Evolutionary conservation across 2,113 vertebrate species (phyloP).

Genomic region (Penelope pileata): DNA sequence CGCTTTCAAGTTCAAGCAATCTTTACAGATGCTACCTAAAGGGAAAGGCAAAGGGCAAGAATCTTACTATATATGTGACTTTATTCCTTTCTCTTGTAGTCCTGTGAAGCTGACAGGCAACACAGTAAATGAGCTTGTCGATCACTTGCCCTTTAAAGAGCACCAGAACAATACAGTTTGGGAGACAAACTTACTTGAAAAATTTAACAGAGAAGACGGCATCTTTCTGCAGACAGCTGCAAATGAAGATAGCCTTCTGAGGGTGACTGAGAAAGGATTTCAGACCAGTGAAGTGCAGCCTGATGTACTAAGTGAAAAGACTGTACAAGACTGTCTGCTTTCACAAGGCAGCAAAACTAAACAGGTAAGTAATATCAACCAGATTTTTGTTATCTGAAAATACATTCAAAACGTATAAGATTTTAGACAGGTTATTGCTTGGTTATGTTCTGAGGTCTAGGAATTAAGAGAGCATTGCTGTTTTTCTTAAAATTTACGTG

Average conservation of each 20-base stretch:
- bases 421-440: not conserved
- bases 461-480: not conserved
- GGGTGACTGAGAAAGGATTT: conserved; percentile 16
- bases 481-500: not conserved
- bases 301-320: conserved; percentile 33
- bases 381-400: not conserved
- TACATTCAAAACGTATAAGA: not conserved
- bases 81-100: conserved; percentile 52
- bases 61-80: not conserved
- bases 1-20: not conserved
- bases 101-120: conserved; percentile 35
- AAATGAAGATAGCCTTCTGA: not conserved
- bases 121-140: conserved; percentile 45
- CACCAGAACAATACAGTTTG: not conserved
- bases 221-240: not conserved
- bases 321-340: not conserved
- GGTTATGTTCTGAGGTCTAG: not conserved
- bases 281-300: conserved; percentile 51
- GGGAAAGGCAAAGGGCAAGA: not conserved
- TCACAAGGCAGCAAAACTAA: conserved; percentile 43
- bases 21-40: not conserved
- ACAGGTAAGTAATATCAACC: conserved; percentile 65
- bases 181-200: conserved; percentile 30
- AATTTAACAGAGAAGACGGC: conserved; percentile 37
- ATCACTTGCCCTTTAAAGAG: conserved; percentile 4